These are phyloP conservation scores for Lethocerus indicus DNA, from an alignment of 1,140 invertebrate species.

Conservation along the genomic window DNA sequence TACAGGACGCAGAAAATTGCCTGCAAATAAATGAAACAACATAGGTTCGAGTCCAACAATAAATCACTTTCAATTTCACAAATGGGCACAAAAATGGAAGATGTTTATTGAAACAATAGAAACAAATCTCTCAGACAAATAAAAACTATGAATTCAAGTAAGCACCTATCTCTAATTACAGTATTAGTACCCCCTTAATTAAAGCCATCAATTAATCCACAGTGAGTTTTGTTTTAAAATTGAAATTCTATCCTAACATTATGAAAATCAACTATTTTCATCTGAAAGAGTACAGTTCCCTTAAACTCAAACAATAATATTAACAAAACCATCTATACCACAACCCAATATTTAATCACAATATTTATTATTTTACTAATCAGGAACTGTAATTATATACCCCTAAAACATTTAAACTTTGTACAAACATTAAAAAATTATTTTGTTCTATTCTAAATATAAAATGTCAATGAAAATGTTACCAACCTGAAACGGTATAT, in stretches of 20 bases:
- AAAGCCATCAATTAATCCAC: too few species aligned
- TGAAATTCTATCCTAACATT: background rate
- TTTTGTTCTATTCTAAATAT: background rate
- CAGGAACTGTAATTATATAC: background rate
- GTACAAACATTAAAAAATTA: background rate
- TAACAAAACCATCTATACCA: too few species aligned
- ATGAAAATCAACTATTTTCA: background rate
- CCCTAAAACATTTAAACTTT: background rate
- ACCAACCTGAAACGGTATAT: slow-evolving; percentile 86
- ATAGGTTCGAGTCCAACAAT: background rate
- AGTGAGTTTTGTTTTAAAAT: background rate
- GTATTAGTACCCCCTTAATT: too few species aligned
- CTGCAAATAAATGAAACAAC: slow-evolving; percentile 30
- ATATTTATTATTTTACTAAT: background rate
- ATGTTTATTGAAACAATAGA: too few species aligned
- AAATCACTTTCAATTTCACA: too few species aligned
- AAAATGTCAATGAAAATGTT: background rate
- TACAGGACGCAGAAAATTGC: slow-evolving; percentile 81
- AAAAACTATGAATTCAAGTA: too few species aligned
- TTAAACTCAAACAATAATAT: too few species aligned
- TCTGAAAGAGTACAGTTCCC: too few species aligned
- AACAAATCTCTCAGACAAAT: too few species aligned
- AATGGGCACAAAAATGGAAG: too few species aligned
- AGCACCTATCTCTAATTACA: too few species aligned
- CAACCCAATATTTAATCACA: background rate